Base-by-base conservation (phyloP, 2,113 vertebrate species). In the Amia ocellicauda region DNA sequence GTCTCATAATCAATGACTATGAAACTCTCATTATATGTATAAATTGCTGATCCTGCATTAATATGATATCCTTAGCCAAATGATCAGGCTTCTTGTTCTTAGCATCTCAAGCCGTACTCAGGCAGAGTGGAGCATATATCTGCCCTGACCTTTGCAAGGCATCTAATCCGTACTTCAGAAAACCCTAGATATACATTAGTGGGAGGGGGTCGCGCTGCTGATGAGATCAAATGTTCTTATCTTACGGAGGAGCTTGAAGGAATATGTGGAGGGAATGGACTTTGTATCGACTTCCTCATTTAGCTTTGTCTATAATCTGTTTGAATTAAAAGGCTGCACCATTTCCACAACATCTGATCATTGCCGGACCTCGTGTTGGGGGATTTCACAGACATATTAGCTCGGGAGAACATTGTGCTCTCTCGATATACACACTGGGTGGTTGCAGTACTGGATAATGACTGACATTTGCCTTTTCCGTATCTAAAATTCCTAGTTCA, bases 131-230 rank as follows among this genome's bases (percentile, higher is more conserved):
- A 47, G 43, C 43, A 47, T n/a, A 47, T 2, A 3, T 47, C 3
- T 2, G n/a, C 14, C 43, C 10, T 17, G 43, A 14, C 14, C 43
- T 47, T 14, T 14, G 43, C 16, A 47, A 47, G n/a, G 9, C 43
- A 3, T 13, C 13, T 47, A 16, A 47, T 43, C 17, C 16, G 23
- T 36, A 27, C 43, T 7, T 58, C 55, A 26, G 54, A 23, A 29
- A 29, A 20, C n/a, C n/a, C 49, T 47, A 36, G 31, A 36, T 36
- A n/a, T n/a, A 7, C 31, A 36, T 77, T 70, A 20, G 59, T 10
- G 13, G 22, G 13, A 23, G 16, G 27, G 26, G 58, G 36, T n/a
- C 17, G 3, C 4, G 29, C 31, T 23, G 5, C 31, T 40, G 13
- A 23, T 24, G 47, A 31, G 45, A 50, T 29, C 20, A 17, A 20